A percentile compares a stretch with the other conserved stretches of the same genome.
Evolutionary conservation across 1,140 invertebrate genomes (phyloP).

Genomic region (Papilio glaucus): DNA sequence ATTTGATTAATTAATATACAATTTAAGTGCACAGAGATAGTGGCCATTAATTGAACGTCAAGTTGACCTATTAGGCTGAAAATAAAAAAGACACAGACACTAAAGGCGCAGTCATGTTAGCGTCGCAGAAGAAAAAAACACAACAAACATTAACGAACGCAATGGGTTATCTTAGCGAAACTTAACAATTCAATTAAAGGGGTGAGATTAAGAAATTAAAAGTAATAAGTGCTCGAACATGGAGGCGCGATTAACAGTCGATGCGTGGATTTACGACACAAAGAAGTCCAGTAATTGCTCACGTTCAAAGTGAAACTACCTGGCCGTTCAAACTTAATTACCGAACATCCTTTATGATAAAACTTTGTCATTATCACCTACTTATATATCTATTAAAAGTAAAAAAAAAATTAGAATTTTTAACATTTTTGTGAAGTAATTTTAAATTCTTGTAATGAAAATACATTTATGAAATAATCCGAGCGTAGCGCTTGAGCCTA

Average conservation of each 20-base stretch:
- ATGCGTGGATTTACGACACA: conserved; percentile 47
- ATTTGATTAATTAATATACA: conserved; percentile 52
- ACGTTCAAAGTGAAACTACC: neutral
- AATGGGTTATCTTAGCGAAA: conserved; percentile 54
- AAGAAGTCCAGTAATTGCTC: conserved; percentile 24
- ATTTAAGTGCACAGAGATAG: conserved; percentile 45
- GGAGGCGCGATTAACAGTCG: conserved; percentile 54
- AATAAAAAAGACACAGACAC: conserved; percentile 16
- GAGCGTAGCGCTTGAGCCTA: too few relatives aligned
- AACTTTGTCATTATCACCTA: neutral
- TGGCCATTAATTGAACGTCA: conserved; percentile 40
- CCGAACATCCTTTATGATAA: neutral
- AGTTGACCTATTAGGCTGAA: conserved; percentile 27
- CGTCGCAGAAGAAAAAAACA: conserved; percentile 42
- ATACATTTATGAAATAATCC: too few relatives aligned
- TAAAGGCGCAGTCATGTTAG: conserved; percentile 26
- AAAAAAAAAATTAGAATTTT: neutral
- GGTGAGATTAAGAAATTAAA: conserved; percentile 74
- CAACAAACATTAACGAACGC: conserved; percentile 61
- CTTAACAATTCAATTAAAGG: conserved; percentile 78
- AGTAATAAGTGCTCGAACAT: conserved; percentile 60
- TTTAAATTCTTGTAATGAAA: too few relatives aligned
- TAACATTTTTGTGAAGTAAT: neutral
- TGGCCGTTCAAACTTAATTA: conserved; percentile 3
- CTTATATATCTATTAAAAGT: neutral